Evolutionary conservation across 2,888 invertebrate species (phyloP).

Genomic region (Anarsia innoxiella): DNA sequence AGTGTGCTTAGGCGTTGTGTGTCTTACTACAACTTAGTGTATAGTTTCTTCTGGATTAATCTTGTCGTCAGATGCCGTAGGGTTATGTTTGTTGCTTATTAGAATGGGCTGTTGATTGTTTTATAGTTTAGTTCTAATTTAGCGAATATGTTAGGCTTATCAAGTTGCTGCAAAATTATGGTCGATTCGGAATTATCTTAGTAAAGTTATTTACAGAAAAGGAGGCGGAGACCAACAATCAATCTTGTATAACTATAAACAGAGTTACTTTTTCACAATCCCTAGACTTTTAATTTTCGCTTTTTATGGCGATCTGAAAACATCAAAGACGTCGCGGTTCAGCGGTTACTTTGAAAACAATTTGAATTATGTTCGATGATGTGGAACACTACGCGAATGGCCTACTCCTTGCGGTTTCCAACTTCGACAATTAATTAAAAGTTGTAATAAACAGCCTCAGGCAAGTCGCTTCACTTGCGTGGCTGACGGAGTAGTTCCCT

Average conservation of each 20-base stretch:
- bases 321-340: neutral
- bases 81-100: too few relatives aligned
- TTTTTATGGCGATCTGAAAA: too few relatives aligned
- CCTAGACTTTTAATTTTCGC: too few relatives aligned
- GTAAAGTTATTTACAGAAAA: too few relatives aligned
- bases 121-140: too few relatives aligned
- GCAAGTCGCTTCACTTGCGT: constrained; percentile 17
- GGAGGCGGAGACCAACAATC: too few relatives aligned
- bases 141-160: too few relatives aligned
- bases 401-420: constrained; percentile 29
- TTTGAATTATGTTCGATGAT: constrained; percentile 47
- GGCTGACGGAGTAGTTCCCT: constrained; percentile 10
- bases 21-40: constrained; percentile 4
- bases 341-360: constrained; percentile 30
- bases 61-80: constrained; percentile 3
- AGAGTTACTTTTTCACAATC: too few relatives aligned
- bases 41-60: constrained; percentile 4
- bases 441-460: constrained; percentile 42
- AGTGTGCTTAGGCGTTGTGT: constrained; percentile 13
- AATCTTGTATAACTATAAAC: too few relatives aligned
- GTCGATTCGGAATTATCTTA: too few relatives aligned
- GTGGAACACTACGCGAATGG: constrained; percentile 39
- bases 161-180: too few relatives aligned
- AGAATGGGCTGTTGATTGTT: too few relatives aligned
- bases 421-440: constrained; percentile 61